phyloP scores from a whole-genome alignment of 2,888 invertebrate genomes.

The Drosophila monieri region DNA sequence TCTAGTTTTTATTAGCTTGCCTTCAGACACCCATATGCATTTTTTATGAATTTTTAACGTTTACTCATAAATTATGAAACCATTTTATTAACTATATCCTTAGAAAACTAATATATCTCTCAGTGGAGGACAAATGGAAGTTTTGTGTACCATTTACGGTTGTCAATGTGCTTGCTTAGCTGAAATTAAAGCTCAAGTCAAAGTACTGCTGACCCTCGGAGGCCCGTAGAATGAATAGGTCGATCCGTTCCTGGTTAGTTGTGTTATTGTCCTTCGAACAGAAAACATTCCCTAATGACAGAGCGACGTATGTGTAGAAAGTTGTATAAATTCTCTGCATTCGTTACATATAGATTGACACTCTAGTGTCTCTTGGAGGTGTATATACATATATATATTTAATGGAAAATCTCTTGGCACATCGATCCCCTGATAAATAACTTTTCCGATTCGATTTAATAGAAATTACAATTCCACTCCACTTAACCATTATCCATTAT shows the following conservation, averaged over 20 bases:
- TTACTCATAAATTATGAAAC: no score
- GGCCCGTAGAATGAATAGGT: conserved; percentile 10
- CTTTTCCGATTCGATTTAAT: conserved; percentile 24
- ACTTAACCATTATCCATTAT: conserved; percentile 45
- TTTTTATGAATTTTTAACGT: background rate
- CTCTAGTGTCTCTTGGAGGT: background rate
- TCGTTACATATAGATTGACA: conserved; percentile 26
- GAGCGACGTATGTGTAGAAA: conserved; percentile 10
- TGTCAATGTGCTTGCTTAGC: conserved; percentile 63
- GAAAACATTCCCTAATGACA: conserved; percentile 34
- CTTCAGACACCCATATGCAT: background rate
- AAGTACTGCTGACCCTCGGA: conserved; percentile 20
- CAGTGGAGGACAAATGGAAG: conserved; percentile 42
- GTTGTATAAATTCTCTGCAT: conserved; percentile 17
- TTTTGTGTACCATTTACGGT: conserved; percentile 56
- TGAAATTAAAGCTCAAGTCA: conserved; percentile 37
- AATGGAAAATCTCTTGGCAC: conserved; percentile 29
- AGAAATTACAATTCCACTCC: conserved; percentile 46
- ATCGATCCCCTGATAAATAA: conserved; percentile 30
- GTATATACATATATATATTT: background rate
- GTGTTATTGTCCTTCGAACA: conserved; percentile 2
- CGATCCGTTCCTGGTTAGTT: conserved; percentile 4
- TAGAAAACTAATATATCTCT: background rate
- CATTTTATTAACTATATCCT: no score
- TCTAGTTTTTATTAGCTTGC: no score